Base-by-base conservation (phyloP, 2,888 invertebrate genomes). In the Folsomia candida region DNA sequence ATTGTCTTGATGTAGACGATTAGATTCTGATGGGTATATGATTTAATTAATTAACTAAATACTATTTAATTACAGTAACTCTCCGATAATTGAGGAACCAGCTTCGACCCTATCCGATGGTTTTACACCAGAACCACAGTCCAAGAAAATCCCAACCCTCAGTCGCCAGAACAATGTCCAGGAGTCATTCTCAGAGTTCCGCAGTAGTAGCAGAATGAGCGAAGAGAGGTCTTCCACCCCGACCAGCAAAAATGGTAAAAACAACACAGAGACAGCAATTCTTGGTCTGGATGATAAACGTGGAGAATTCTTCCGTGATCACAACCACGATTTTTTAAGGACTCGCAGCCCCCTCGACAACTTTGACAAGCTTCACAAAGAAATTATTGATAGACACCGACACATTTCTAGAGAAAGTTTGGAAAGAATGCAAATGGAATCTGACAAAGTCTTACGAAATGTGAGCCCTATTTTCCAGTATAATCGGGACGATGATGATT, bases 191-290 rank as follows among this genome's bases (percentile, higher is more conserved):
- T 22, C 14, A 25, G 22, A 24, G 6, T 2, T 2, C 4, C 18
- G 59, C 2, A 59, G 59, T 18, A 59, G 14, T 26, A 59, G 59
- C 25, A 6, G 59, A 59, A 59, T 59, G 59, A 59, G 59, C 26
- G 59, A 59, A 9, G 59, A 59, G 6, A 6, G 57, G 20, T 9
- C 22, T 24, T 26, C 2, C 22, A 59, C 22, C 4, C 59, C 59
- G 2, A n/a, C 20, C 9, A 57, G 57, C 20, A 57, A 6, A 20
- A 57, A 57, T 57, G 57, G 47, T 47, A 47, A 6, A 20, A 47
- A 47, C 47, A 9, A 47, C 57, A n/a, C 20, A 11, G 57, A 57
- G 57, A n/a, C 57, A 11, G 9, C 6, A 6, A n/a, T 11, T 57
- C 20, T 22, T 11, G 18, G 6, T 57, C 20, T 22, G 57, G 20